Percentiles rank a stretch among this genome's conserved stretches.
Conservation (phyloP, 2,888 invertebrate genomes). For the Thymelicus acteon region DNA sequence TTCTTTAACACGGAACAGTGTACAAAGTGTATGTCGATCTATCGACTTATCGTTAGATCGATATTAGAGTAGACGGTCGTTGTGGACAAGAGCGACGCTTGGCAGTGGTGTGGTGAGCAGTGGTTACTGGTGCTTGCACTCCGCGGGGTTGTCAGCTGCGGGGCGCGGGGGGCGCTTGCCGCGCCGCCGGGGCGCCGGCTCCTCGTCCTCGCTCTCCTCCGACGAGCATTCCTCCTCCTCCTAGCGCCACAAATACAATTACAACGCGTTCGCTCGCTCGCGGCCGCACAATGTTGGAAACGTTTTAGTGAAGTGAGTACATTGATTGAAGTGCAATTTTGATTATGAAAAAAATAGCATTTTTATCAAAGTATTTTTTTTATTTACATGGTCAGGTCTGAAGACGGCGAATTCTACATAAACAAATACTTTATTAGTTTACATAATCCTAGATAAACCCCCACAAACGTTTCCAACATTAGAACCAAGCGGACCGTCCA, state of each 20-base stretch:
- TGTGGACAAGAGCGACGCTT: too few species aligned
- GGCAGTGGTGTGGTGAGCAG: slow-evolving; percentile 3
- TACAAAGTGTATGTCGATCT: too few species aligned
- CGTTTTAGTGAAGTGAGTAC: background rate
- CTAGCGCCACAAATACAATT: slow-evolving; percentile 48
- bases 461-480: slow-evolving; percentile 19
- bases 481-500: slow-evolving; percentile 40
- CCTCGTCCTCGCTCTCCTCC: slow-evolving; percentile 86
- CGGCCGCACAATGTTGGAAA: slow-evolving; percentile 1
- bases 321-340: too few species aligned
- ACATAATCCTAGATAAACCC: background rate
- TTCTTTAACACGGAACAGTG: too few species aligned
- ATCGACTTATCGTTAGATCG: too few species aligned
- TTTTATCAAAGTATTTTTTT: too few species aligned
- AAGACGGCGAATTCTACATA: too few species aligned
- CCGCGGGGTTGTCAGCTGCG: slow-evolving; percentile 78
- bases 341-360: too few species aligned
- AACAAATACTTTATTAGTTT: too few species aligned
- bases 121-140: slow-evolving; percentile 90
- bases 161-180: slow-evolving; percentile 63
- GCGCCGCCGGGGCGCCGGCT: slow-evolving; percentile 74
- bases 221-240: slow-evolving; percentile 82
- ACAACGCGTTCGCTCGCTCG: background rate
- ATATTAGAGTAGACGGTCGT: too few species aligned
- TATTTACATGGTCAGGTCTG: too few species aligned